Percentiles rank a stretch among this genome's conserved stretches.
phyloP scores from a whole-genome alignment of 2,113 vertebrate genomes.

The Catagonus wagneri region DNA sequence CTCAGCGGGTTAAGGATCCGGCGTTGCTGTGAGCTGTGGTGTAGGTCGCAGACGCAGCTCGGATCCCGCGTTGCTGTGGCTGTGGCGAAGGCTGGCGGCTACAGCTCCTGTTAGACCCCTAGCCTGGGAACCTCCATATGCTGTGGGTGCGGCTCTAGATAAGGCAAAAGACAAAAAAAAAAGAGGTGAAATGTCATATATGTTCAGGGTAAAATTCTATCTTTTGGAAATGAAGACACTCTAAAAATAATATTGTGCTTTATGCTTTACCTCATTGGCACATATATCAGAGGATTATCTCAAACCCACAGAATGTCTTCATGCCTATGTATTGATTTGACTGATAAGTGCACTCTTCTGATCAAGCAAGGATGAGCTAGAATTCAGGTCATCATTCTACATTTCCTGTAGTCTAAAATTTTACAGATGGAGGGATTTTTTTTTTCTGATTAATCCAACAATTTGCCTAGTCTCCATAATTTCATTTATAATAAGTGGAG shows the following conservation, averaged over 20 bases:
- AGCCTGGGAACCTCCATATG: no score
- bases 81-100: no score
- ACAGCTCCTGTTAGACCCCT: no score
- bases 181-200: neutral
- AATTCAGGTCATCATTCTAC: neutral
- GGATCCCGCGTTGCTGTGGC: no score
- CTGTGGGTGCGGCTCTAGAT: no score
- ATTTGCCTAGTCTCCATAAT: neutral
- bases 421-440: neutral
- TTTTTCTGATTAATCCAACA: neutral
- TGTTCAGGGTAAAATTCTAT: neutral
- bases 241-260: neutral
- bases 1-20: no score
- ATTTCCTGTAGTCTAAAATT: neutral
- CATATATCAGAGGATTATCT: neutral
- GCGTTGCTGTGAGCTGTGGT: no score
- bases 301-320: neutral
- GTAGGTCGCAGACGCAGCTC: no score
- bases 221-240: neutral
- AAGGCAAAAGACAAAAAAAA: no score
- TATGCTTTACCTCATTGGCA: neutral
- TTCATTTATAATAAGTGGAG: conserved; percentile 28
- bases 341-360: neutral
- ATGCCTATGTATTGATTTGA: neutral
- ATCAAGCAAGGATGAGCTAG: neutral